Conservation (phyloP, 2,888 invertebrate genomes). For the Caenorhabditis sp. region DNA sequence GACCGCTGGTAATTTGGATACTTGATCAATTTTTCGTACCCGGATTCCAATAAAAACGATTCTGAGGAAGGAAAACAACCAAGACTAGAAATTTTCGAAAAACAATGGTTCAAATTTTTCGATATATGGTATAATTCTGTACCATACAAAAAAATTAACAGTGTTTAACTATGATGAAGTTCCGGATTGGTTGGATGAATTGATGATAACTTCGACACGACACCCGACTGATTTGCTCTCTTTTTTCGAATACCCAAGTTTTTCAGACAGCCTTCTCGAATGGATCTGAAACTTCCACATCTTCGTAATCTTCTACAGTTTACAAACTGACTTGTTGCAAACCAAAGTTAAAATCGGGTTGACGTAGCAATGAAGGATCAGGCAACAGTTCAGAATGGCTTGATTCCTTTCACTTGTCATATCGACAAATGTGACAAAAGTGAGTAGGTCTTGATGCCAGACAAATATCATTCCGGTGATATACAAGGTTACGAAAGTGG, state of each 20-base stretch:
- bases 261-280: constrained; percentile 10
- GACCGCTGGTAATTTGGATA: no score
- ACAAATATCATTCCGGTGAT: constrained; percentile 31
- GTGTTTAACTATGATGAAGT: background rate
- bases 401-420: constrained; percentile 7
- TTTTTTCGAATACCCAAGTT: background rate
- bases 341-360: constrained; percentile 21
- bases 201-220: constrained; percentile 15
- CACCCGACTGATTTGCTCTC: background rate
- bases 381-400: constrained; percentile 18
- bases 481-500: constrained; percentile 29
- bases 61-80: no score
- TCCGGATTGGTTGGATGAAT: constrained; percentile 17
- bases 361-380: constrained; percentile 25
- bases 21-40: no score
- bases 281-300: background rate
- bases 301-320: background rate
- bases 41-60: no score
- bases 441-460: constrained; percentile 19
- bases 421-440: constrained; percentile 13
- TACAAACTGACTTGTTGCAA: constrained; percentile 20
- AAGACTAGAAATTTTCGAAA: no score
- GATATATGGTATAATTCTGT: background rate
- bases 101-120: no score
- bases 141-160: background rate